Conservation (phyloP, 2,797 vertebrate genomes). For the Artibeus jamaicensis region DNA sequence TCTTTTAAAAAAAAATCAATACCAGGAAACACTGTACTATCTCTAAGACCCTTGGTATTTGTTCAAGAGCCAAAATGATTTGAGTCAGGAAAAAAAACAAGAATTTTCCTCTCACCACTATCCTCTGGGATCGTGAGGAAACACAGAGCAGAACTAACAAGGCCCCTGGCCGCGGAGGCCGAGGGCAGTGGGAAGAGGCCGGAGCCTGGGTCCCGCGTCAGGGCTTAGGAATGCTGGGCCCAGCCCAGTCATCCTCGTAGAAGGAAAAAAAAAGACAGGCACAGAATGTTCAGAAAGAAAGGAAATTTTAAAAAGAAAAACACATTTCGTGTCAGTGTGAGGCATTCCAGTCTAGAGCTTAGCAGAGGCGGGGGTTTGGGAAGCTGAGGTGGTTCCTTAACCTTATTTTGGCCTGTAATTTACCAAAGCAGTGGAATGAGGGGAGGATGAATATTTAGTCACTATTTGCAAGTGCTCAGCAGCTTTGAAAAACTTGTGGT, state of each 20-base stretch:
- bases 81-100: neutral
- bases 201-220: neutral
- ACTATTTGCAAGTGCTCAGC: neutral
- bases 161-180: neutral
- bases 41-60: slow-evolving; percentile 1
- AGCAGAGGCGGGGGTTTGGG: neutral
- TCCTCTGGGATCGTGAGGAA: slow-evolving; percentile 27
- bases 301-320: neutral
- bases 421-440: neutral
- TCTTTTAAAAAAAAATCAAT: neutral
- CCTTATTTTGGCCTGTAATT: neutral
- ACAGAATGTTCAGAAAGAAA: slow-evolving; percentile 50
- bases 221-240: slow-evolving; percentile 25
- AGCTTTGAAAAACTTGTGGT: neutral
- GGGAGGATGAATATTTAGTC: neutral
- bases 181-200: neutral
- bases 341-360: neutral
- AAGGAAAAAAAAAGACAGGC: neutral
- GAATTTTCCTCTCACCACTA: slow-evolving; percentile 7
- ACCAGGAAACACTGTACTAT: neutral
- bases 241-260: neutral
- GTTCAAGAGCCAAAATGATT: slow-evolving; percentile 22
- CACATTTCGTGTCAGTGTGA: neutral
- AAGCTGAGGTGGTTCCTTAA: neutral
- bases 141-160: neutral